phyloP scores from a whole-genome alignment of 2,797 vertebrate genomes.

The Microchirus variegatus region DNA sequence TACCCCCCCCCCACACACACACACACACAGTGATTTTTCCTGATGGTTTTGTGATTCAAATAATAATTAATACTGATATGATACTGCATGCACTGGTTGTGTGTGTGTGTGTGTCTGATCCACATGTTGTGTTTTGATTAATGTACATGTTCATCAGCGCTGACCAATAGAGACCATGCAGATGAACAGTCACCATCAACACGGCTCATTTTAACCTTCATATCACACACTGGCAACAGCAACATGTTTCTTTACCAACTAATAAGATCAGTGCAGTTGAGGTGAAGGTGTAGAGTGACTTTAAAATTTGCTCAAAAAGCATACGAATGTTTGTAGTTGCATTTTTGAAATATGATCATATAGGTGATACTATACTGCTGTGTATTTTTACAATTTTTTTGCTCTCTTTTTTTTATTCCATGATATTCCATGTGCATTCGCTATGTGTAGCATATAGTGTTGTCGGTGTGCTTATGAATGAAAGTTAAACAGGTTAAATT shows the following conservation, averaged over 20 bases:
- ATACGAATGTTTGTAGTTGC: neutral
- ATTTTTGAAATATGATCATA: neutral
- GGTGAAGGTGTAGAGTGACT: slow-evolving; percentile 9
- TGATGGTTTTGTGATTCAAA: neutral
- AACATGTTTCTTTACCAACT: slow-evolving; percentile 1
- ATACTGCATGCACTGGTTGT: neutral
- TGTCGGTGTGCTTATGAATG: neutral
- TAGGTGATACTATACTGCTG: neutral
- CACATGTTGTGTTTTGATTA: too few relatives aligned
- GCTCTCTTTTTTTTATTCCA: neutral
- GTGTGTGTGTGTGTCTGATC: too few relatives aligned
- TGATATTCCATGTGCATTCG: neutral
- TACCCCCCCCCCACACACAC: too few relatives aligned
- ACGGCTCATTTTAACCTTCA: slow-evolving; percentile 10
- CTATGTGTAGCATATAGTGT: neutral
- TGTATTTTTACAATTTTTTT: neutral
- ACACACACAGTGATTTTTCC: neutral
- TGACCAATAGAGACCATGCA: neutral
- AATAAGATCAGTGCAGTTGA: slow-evolving; percentile 16
- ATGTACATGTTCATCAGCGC: slow-evolving; percentile 11
- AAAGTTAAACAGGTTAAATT: slow-evolving; percentile 21
- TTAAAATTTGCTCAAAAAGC: neutral
- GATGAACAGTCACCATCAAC: slow-evolving; percentile 5
- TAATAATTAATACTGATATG: neutral
- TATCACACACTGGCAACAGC: slow-evolving; percentile 7